Evolutionary conservation across 2,113 vertebrate species (phyloP), one percentile per base, ranked within the genome.

Genomic region (Pseudolaguvia tuberculata): DNA sequence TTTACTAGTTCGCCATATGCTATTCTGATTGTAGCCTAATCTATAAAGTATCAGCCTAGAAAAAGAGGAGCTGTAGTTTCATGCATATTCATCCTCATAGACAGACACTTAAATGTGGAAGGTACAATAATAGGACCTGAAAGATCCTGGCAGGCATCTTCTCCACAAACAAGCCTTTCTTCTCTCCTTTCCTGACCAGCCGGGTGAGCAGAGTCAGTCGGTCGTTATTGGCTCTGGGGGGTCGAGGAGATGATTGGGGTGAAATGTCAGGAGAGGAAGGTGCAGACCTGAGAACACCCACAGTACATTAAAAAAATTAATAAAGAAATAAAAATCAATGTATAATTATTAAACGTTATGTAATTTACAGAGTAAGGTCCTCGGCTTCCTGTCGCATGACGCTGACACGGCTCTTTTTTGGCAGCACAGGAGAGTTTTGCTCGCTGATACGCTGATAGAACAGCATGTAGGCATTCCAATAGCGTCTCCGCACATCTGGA

Each of bases 401-500:
- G 7, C 96, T 98, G 78, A 99, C 97, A 59, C 96, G 76, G 81
- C 97, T 99, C 82, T 99, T 99, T 89, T 99, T 99, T 84, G 97
- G 97, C 23, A 97, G 77, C 18, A 98, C 96, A 0, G 97, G 97
- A 0, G 96, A 99, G 87, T 95, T 98, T 81, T 98, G 96, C 78
- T 99, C 97, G 0, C 95, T 95, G 48, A 95, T 95, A 55, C 95
- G 92, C 86, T 99, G 97, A 86, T 99, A 99, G 82, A 99, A 99
- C 63, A 99, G 87, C 96, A 99, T 98, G 83, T 99, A 99, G 75
- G 97, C 97, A 0, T 99, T 99, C 97, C 97, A 99, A 88, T 98
- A 99, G 35, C 96, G 91, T 58, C 97, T 89, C 12, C 97, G 93
- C 35, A 99, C 92, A 0, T 99, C 96, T 4, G 96, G 95, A 82